Evolutionary conservation across 2,797 vertebrate genomes (phyloP).

Genomic region (Premnoplex brunnescens): DNA sequence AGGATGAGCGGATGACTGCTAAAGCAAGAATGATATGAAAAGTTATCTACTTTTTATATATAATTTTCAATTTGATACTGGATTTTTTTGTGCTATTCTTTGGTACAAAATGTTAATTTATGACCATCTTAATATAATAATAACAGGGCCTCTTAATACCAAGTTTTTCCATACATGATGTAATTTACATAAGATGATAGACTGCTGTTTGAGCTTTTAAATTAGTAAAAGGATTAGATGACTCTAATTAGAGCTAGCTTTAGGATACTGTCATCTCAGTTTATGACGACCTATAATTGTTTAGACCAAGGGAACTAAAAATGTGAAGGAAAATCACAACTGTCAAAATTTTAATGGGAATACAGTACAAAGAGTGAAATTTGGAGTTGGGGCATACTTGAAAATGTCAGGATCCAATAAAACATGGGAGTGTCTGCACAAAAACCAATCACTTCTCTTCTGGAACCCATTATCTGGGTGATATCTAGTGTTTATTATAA

Average conservation of each 20-base stretch:
- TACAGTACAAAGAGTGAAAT: not conserved
- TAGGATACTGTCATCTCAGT: not conserved
- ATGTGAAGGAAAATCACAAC: not conserved
- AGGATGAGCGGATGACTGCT: not conserved
- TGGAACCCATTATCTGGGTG: not conserved
- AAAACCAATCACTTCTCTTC: not conserved
- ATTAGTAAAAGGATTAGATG: not conserved
- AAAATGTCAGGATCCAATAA: not conserved
- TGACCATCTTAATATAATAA: not conserved
- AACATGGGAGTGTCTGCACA: not conserved
- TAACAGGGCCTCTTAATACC: not conserved
- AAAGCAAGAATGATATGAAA: not conserved
- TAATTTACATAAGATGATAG: not conserved
- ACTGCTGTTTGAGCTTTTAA: not conserved
- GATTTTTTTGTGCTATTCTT: not conserved
- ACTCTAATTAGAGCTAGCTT: not conserved
- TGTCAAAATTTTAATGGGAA: not conserved
- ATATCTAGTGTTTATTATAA: conserved; percentile 4
- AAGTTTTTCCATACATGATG: not conserved
- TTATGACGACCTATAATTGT: not conserved
- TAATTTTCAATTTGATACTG: not conserved
- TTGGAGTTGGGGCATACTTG: not conserved
- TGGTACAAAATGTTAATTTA: not conserved
- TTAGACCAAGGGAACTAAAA: not conserved
- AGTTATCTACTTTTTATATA: not conserved